Percentiles rank a stretch among this genome's conserved stretches.
Conservation (phyloP, 2,888 invertebrate species). For the Zootermopsis nevadensis region DNA sequence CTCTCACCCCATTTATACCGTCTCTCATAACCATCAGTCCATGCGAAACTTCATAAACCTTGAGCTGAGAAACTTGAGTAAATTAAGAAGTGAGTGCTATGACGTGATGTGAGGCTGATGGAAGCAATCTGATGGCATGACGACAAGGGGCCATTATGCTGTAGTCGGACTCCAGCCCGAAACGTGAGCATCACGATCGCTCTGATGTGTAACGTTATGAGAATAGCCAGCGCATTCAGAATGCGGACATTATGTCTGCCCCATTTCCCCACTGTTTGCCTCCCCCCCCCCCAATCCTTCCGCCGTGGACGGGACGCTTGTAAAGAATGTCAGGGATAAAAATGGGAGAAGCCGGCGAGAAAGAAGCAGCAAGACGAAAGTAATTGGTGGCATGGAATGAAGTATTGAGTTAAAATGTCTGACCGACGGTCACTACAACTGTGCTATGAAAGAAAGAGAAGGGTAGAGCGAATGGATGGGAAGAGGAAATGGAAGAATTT, state of each 20-base stretch:
- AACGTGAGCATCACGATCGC: background rate
- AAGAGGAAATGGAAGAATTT: too few relatives aligned
- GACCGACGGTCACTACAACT: background rate
- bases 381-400: background rate
- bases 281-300: constrained; percentile 3
- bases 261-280: background rate
- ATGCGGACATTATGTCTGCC: background rate
- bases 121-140: too few relatives aligned
- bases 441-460: too few relatives aligned
- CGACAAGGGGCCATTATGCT: background rate
- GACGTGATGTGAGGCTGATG: too few relatives aligned
- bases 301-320: background rate
- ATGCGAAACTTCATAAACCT: too few relatives aligned
- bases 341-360: background rate
- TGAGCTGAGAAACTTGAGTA: too few relatives aligned
- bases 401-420: background rate
- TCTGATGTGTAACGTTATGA: background rate
- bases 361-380: background rate
- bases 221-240: background rate
- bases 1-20: too few relatives aligned
- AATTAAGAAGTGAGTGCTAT: too few relatives aligned
- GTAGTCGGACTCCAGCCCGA: background rate
- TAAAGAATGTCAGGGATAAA: background rate
- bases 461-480: too few relatives aligned
- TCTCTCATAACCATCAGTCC: too few relatives aligned